Evolutionary conservation across 2,888 invertebrate species (phyloP), one percentile per base, ranked within the genome.

Genomic region (Drosophila meridiana): DNA sequence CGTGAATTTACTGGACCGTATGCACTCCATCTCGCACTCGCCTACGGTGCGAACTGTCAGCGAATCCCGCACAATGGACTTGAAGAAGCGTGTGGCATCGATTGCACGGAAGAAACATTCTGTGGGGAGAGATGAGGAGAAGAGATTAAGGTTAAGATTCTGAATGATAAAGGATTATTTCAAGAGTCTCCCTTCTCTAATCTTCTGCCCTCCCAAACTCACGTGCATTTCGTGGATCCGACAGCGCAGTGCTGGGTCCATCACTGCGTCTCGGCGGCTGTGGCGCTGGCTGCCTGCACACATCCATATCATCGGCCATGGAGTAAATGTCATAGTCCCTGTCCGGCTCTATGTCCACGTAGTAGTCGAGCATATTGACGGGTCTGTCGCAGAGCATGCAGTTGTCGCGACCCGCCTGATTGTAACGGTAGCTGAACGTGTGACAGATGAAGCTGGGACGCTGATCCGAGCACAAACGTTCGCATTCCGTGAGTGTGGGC

Each of bases 91-190:
- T 2, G 96, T 95, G 0, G 96, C 96, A 58, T 96, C 96, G 11
- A 96, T 94, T 0, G 97, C 96, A 78, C 97, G 95, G 95, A 96
- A 96, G 92, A 97, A 97, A 89, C 97, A 97, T 92, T 97, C 97
- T 97, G 30, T 36, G 38, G 9, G 14, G 0, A 9, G 4, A n/a
- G 7, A 5, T 1, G 9, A 28, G n/a, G 2, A 20, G 26, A 11
- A 2, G 13, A 11, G 13, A 47, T 47, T 47, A 28, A 8, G 42
- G 8, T 7, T 8, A 20, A 8, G 8, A 4, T 14, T n/a, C 30
- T 2, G 2, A 1, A 4, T 9, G 30, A n/a, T 32, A 4, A n/a
- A 8, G 7, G 3, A 6, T 14, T 48, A 30, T 14, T n/a, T 8
- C 14, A 14, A 48, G 8, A 8, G 26, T 7, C n/a, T 2, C 42